A percentile compares a stretch with the other conserved stretches of the same genome.
Conservation (phyloP, 2,888 invertebrate genomes). For the Apomyelois bistriatella region DNA sequence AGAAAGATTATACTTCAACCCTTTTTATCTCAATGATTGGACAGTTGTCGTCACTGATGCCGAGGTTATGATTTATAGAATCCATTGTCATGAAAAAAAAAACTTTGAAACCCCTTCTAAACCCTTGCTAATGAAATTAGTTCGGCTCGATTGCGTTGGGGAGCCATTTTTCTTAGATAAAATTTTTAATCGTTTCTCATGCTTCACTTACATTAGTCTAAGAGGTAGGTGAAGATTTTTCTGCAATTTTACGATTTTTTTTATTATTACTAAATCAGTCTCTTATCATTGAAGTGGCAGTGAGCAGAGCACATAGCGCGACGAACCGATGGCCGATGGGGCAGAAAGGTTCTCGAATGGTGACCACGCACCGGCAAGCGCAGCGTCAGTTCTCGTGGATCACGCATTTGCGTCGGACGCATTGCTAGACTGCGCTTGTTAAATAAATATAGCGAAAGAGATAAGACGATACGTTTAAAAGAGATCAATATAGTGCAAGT, state of each 20-base stretch:
- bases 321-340: too few species aligned
- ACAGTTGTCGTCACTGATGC: conserved; percentile 4
- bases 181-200: conserved; percentile 53
- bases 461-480: too few species aligned
- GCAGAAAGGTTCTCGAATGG: not conserved
- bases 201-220: conserved; percentile 14
- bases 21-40: conserved; percentile 5
- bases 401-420: too few species aligned
- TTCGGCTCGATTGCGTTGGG: conserved; percentile 37
- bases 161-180: conserved; percentile 61
- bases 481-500: too few species aligned
- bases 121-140: conserved; percentile 19
- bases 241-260: not conserved
- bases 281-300: too few species aligned
- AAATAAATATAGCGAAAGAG: too few species aligned
- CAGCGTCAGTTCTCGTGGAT: too few species aligned
- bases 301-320: too few species aligned
- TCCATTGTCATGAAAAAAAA: conserved; percentile 10
- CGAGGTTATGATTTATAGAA: conserved; percentile 4
- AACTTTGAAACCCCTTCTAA: conserved; percentile 6
- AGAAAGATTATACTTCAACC: not conserved
- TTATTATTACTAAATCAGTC: not conserved
- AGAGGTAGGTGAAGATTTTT: not conserved
- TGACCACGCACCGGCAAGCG: not conserved
- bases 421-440: too few species aligned